These are phyloP conservation scores for Botia almorhae DNA, from an alignment of 2,797 vertebrate genomes.

Conservation along the genomic window DNA sequence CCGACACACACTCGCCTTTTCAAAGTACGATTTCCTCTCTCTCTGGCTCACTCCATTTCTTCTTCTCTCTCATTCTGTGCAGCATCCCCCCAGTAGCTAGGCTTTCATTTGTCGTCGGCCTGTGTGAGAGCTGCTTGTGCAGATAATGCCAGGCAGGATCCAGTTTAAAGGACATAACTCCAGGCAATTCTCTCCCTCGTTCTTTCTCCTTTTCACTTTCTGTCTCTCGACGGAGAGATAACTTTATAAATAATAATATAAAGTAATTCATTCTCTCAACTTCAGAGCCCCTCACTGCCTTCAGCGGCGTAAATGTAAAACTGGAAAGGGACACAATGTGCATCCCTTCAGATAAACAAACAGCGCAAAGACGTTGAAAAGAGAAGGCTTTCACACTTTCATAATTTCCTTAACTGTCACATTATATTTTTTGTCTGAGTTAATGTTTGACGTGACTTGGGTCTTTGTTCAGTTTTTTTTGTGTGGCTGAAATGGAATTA, in stretches of 20 bases:
- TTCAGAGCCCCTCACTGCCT: slow-evolving; percentile 89
- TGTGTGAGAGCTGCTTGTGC: slow-evolving; percentile 58
- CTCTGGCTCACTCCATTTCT: slow-evolving; percentile 19
- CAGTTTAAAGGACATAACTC: slow-evolving; percentile 67
- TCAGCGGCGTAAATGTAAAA: slow-evolving; percentile 85
- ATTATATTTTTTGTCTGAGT: slow-evolving; percentile 76
- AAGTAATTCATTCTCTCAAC: slow-evolving; percentile 99
- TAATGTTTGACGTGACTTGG: slow-evolving; percentile 74
- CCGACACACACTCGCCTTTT: slow-evolving; percentile 55
- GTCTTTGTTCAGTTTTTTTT: slow-evolving; percentile 69
- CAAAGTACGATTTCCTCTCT: slow-evolving; percentile 35
- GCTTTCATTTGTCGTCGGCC: slow-evolving; percentile 59
- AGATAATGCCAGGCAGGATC: slow-evolving; percentile 68
- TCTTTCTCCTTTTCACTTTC: slow-evolving; percentile 33
- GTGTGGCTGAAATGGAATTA: slow-evolving; percentile 44
- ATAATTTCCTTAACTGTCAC: slow-evolving; percentile 80
- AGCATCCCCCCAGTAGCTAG: slow-evolving; percentile 67
- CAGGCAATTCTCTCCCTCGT: slow-evolving; percentile 48
- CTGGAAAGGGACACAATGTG: slow-evolving; percentile 92
- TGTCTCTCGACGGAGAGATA: slow-evolving; percentile 76
- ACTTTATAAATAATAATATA: slow-evolving; percentile 96
- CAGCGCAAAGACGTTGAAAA: slow-evolving; percentile 76
- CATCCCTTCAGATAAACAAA: slow-evolving; percentile 98
- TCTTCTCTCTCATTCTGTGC: slow-evolving; percentile 45
- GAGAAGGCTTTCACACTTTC: slow-evolving; percentile 73